Evolutionary conservation across 2,888 invertebrate genomes (phyloP).

Genomic region (Sphaeridia pumilis): DNA sequence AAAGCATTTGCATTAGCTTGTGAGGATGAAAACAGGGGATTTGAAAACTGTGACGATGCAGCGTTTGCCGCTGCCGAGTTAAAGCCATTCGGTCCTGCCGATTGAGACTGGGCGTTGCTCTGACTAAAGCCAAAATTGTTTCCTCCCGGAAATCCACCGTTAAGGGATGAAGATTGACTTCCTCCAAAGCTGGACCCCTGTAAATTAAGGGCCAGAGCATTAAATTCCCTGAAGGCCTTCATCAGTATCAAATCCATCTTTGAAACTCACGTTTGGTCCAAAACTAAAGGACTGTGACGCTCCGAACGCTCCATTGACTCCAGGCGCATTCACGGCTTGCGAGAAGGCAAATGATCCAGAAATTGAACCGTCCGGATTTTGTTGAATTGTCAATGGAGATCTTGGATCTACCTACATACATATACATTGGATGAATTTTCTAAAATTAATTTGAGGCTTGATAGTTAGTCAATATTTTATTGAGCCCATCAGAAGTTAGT

Average conservation of each 20-base stretch:
- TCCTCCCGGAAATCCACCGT: constrained; percentile 8
- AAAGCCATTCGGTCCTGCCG: constrained; percentile 9
- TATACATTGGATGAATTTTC: neutral
- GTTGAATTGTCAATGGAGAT: neutral
- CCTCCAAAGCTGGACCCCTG: constrained; percentile 15
- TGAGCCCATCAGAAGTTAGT: neutral
- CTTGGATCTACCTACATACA: neutral
- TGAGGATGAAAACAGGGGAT: constrained; percentile 14
- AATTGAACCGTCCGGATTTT: constrained; percentile 17
- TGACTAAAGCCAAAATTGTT: constrained; percentile 18
- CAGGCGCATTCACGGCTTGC: constrained; percentile 13
- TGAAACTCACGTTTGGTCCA: constrained; percentile 12
- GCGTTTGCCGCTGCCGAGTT: constrained; percentile 12
- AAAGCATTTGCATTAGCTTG: constrained; percentile 20
- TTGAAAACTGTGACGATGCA: constrained; percentile 11
- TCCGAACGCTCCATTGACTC: constrained; percentile 14
- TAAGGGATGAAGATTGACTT: constrained; percentile 17
- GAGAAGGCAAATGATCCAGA: constrained; percentile 14
- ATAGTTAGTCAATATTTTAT: neutral
- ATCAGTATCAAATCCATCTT: too few species aligned
- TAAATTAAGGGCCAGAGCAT: neutral
- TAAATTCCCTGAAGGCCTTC: too few species aligned
- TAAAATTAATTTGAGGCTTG: neutral
- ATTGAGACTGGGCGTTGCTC: constrained; percentile 9
- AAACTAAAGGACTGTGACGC: constrained; percentile 14